A percentile compares a stretch with the other conserved stretches of the same genome.
phyloP scores from a whole-genome alignment of 2,888 invertebrate genomes.

The Drosophila gaucha region DNA sequence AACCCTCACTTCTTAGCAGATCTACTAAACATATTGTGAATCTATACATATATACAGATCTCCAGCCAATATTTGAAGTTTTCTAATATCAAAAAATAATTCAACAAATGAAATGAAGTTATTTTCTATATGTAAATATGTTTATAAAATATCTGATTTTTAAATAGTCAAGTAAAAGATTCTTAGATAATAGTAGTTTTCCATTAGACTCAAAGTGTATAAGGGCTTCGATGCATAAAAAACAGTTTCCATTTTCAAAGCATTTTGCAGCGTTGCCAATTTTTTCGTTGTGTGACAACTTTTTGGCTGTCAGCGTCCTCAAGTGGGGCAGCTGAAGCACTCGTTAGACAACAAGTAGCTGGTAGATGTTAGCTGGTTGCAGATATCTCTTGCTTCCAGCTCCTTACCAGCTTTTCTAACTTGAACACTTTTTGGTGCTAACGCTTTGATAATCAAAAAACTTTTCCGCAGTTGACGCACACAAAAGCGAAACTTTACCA shows the following conservation, averaged over 20 bases:
- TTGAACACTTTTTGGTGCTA: constrained; percentile 76
- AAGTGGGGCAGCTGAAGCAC: constrained; percentile 46
- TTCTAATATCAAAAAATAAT: too few relatives aligned
- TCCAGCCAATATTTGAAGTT: too few relatives aligned
- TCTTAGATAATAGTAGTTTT: neutral
- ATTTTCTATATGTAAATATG: neutral
- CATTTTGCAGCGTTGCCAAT: constrained; percentile 62
- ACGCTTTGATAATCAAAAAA: constrained; percentile 80
- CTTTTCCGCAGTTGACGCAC: constrained; percentile 73
- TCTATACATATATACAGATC: too few relatives aligned
- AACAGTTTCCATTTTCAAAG: constrained; percentile 8
- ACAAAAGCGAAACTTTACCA: constrained; percentile 74
- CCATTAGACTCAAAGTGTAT: constrained; percentile 37
- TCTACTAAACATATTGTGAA: too few relatives aligned
- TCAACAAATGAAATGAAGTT: too few relatives aligned
- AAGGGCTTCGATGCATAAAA: constrained; percentile 1
- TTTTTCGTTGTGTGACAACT: constrained; percentile 61
- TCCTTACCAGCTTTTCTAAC: constrained; percentile 51
- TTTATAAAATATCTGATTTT: too few relatives aligned
- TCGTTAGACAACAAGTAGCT: constrained; percentile 75
- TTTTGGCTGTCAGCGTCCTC: constrained; percentile 66
- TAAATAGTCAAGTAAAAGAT: too few relatives aligned
- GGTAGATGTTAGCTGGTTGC: constrained; percentile 43
- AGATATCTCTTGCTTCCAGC: constrained; percentile 31
- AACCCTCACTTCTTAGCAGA: too few relatives aligned